These are phyloP conservation scores for Rotaria sp. DNA, from an alignment of 2,888 invertebrate genomes.

Conservation along the genomic window DNA sequence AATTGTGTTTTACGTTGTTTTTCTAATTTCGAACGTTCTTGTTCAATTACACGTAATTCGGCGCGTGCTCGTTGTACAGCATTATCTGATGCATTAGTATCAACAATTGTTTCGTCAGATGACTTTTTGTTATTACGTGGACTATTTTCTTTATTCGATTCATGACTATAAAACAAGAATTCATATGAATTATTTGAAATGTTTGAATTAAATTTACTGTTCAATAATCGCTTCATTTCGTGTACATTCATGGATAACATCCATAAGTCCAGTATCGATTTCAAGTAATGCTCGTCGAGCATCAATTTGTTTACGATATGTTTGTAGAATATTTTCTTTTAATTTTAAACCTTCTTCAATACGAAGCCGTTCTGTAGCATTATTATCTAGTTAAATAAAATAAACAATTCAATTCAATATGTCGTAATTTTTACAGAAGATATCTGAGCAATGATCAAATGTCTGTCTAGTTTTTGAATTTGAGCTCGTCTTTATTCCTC, in stretches of 20 bases:
- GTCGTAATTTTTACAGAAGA: too few species aligned
- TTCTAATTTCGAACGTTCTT: conserved; percentile 42
- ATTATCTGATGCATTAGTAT: background rate
- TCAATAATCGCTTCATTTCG: conserved; percentile 77
- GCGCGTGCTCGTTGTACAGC: conserved; percentile 27
- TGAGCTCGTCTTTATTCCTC: too few species aligned
- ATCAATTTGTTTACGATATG: conserved; percentile 86
- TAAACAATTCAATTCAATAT: too few species aligned
- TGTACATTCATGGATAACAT: conserved; percentile 78
- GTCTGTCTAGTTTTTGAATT: too few species aligned
- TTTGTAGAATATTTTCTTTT: conserved; percentile 75
- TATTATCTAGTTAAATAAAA: background rate
- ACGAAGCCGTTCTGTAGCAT: conserved; percentile 30
- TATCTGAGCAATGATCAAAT: too few species aligned
- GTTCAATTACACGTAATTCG: conserved; percentile 33
- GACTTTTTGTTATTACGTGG: conserved; percentile 10
- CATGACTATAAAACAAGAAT: background rate
- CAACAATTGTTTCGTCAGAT: background rate
- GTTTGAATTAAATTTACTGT: conserved; percentile 60
- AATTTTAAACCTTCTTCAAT: conserved; percentile 53
- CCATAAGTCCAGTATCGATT: conserved; percentile 77
- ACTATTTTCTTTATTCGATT: conserved; percentile 28
- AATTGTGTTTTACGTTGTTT: conserved; percentile 41
- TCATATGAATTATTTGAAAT: background rate
- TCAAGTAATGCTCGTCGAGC: conserved; percentile 73